Evolutionary conservation across 2,113 vertebrate species (phyloP).

Genomic region (Propithecus coquereli): DNA sequence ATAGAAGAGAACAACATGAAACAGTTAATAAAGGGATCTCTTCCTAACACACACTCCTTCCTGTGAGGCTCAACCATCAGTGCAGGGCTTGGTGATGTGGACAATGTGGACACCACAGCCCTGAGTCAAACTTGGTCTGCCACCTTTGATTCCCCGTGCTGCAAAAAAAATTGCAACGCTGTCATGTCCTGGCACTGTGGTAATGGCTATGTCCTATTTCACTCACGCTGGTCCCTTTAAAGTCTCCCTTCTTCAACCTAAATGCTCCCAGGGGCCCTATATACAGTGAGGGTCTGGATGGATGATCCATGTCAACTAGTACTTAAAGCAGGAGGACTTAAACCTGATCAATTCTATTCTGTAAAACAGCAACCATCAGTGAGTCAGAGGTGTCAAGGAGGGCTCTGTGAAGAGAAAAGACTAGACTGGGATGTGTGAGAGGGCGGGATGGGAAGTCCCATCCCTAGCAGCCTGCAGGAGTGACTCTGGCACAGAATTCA

Average conservation of each 20-base stretch:
- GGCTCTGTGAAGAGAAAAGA: background rate
- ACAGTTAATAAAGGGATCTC: background rate
- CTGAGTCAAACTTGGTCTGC: background rate
- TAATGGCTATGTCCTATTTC: constrained; percentile 9
- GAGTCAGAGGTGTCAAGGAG: background rate
- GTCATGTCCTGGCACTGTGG: background rate
- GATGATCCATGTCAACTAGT: background rate
- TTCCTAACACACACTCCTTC: background rate
- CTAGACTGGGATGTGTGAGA: background rate
- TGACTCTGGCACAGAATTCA: background rate
- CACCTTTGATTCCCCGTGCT: background rate
- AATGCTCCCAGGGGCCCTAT: background rate
- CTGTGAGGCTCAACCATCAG: background rate
- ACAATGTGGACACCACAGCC: background rate
- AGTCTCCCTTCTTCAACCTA: background rate
- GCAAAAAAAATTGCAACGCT: background rate
- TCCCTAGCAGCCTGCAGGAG: background rate
- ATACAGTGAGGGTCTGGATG: background rate
- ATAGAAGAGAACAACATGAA: constrained; percentile 14
- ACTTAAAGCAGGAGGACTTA: background rate
- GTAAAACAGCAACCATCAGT: background rate
- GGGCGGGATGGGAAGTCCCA: background rate
- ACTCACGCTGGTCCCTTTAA: background rate
- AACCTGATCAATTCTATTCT: background rate
- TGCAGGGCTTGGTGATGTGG: background rate